Conservation (phyloP, 2,888 invertebrate genomes). For the Xanthorhoe spadicearia region DNA sequence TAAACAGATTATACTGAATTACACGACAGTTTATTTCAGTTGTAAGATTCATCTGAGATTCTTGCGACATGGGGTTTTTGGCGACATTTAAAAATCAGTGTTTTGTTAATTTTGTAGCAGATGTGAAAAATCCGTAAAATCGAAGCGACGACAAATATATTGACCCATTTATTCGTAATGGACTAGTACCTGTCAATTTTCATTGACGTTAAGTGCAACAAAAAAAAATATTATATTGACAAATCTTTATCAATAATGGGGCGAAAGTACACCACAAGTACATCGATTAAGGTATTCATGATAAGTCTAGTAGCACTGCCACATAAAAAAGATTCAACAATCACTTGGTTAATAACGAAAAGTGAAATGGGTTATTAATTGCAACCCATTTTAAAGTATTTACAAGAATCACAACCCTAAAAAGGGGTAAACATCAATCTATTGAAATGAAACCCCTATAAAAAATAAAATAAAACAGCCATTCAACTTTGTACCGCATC, state of each 20-base stretch:
- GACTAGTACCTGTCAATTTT: too few species aligned
- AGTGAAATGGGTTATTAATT: constrained; percentile 17
- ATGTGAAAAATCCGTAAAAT: too few species aligned
- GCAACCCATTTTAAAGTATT: constrained; percentile 21
- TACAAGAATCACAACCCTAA: constrained; percentile 2
- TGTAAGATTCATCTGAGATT: not conserved
- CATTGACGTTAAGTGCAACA: too few species aligned
- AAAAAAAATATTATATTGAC: too few species aligned
- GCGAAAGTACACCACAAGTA: not conserved
- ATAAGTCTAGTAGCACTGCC: not conserved
- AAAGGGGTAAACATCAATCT: constrained; percentile 18
- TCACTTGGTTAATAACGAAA: not conserved
- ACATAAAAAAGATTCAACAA: not conserved
- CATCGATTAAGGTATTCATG: too few species aligned
- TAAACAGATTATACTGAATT: not conserved
- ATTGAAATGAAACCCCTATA: not conserved
- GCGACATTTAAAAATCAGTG: too few species aligned
- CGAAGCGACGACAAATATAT: too few species aligned
- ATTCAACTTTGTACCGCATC: constrained; percentile 60
- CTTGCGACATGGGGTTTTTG: too few species aligned
- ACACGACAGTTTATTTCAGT: not conserved
- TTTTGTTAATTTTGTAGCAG: too few species aligned
- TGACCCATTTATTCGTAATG: too few species aligned
- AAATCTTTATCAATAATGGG: too few species aligned
- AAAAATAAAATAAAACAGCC: constrained; percentile 53